phyloP scores from a whole-genome alignment of 2,113 vertebrate genomes.

The Pomatostomus ruficeps region DNA sequence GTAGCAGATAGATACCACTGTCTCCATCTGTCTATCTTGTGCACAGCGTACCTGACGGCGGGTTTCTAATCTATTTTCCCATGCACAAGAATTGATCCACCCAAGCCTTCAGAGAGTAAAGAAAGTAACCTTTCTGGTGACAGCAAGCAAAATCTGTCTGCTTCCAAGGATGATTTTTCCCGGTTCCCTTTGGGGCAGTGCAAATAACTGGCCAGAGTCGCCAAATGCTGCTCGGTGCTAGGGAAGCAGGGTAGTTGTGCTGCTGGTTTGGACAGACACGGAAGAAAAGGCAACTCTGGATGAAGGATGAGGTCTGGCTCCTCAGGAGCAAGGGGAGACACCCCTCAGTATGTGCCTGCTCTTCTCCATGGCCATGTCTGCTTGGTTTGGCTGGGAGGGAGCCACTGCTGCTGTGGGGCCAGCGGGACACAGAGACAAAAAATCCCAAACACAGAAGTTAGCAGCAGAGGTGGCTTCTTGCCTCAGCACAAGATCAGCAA shows the following conservation, averaged over 20 bases:
- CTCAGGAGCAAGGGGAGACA: neutral
- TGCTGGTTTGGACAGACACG: neutral
- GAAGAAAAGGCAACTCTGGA: neutral
- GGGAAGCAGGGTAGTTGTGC: neutral
- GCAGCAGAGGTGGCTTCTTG: neutral
- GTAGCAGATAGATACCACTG: slow-evolving; percentile 29
- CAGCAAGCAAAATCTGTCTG: neutral
- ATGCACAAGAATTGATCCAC: slow-evolving; percentile 45
- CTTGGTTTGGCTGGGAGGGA: neutral
- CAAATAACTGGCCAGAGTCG: slow-evolving; percentile 29
- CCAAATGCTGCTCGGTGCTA: neutral
- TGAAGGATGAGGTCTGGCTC: neutral
- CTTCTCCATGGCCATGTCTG: neutral
- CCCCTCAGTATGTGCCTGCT: neutral
- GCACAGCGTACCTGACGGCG: slow-evolving; percentile 15
- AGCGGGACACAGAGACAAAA: neutral
- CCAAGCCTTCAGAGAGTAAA: slow-evolving; percentile 15
- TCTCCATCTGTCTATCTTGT: slow-evolving; percentile 47
- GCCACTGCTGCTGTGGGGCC: neutral
- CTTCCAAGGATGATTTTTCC: neutral
- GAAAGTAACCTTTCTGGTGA: slow-evolving; percentile 41
- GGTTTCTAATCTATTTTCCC: slow-evolving; percentile 43
- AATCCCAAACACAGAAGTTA: neutral
- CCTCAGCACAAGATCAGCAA: neutral
- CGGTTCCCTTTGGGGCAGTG: neutral